Percentiles rank a stretch among this genome's conserved stretches.
Conservation (phyloP, 2,888 invertebrate genomes). For the Diabrotica balteata region DNA sequence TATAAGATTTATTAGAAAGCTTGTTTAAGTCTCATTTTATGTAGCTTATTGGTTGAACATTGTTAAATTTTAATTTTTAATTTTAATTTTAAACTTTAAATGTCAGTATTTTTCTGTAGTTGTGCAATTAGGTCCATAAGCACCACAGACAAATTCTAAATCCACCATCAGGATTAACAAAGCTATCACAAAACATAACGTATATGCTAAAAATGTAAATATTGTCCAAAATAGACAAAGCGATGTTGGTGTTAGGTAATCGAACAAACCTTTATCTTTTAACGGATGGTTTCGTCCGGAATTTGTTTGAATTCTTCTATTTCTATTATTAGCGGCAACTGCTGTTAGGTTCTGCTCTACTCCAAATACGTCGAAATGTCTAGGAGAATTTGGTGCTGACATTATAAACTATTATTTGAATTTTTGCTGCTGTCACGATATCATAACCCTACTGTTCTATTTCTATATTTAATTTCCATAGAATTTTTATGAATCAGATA, state of each 20-base stretch:
- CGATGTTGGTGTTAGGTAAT: slow-evolving; percentile 3
- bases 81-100: too few species aligned
- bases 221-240: slow-evolving; percentile 13
- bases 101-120: too few species aligned
- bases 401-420: too few species aligned
- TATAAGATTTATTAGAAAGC: too few species aligned
- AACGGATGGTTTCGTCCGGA: neutral
- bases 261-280: slow-evolving; percentile 8
- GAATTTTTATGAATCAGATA: too few species aligned
- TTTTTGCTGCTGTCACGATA: too few species aligned
- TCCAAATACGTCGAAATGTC: neutral
- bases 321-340: neutral
- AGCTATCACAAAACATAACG: slow-evolving; percentile 5
- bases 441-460: too few species aligned
- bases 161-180: neutral
- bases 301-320: neutral
- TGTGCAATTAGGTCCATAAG: neutral
- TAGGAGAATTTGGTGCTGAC: too few species aligned
- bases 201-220: slow-evolving; percentile 10
- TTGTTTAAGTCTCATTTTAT: too few species aligned
- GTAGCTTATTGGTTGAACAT: too few species aligned
- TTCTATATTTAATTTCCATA: too few species aligned
- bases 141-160: neutral
- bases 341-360: neutral
- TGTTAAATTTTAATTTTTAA: too few species aligned